Base-by-base conservation (phyloP, 2,113 vertebrate genomes). In the Solea solea region DNA sequence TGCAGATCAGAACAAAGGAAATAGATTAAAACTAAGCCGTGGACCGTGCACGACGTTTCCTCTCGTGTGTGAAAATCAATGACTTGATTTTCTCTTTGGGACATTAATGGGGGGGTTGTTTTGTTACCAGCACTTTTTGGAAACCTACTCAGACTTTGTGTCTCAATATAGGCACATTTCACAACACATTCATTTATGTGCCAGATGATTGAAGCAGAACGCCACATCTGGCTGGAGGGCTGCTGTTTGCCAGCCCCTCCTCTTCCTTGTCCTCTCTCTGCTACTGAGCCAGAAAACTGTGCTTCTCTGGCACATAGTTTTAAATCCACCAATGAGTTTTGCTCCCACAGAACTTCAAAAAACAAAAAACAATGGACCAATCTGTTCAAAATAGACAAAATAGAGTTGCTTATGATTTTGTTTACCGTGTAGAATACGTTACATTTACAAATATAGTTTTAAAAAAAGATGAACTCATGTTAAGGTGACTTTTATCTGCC, bases 401-500 rank as follows among this genome's bases (percentile, higher is more conserved):
- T 1, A 21, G 21, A 21, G 21, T 21, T 21, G 21, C 21, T 34
- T 10, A 54, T 16, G 4, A 45, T 69, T 50, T 40, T 9, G 54
- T 39, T 15, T 45, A 4, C 12, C 7, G 1, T 54, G 51, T 16
- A 5, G 1, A 59, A 14, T 70, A 8, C 14, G 51, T 54, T 12
- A 42, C 21, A 2, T 16, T 39, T 27, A 25, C 12, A 61, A 25
- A 55, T 41, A 1, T 11, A 27, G 27, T 45, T 67, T 54, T 28
- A 11, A 59, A 21, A 28, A 12, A 50, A 21, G 21, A 21, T 21
- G 21, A 21, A 21, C 2, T 34, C 34, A 34, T 34, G 34, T 64
- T 44, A 5, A 5, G 8, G 1, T n/a, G 40, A 41, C 12, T 45
- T 75, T 65, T 46, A 73, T 65, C 74, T 83, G 62, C 72, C 65